Conservation (phyloP, 2,113 vertebrate genomes). For the Myocastor coypus region DNA sequence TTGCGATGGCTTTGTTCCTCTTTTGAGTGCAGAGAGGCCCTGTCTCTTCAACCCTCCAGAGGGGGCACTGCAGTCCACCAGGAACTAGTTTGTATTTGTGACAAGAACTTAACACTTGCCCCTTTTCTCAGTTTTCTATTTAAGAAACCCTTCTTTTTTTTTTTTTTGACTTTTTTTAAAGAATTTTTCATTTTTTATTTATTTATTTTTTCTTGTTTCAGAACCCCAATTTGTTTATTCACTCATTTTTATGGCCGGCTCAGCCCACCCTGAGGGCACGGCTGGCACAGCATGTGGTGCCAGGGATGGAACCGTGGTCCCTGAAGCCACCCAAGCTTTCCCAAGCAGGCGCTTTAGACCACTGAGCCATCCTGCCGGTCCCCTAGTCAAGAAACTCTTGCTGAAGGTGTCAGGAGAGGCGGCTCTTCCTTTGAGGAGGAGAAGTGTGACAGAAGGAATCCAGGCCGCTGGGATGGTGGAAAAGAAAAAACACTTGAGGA, state of each 20-base stretch:
- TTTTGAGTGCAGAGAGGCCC: not conserved
- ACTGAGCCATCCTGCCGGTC: too few species aligned
- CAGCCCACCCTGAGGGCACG: too few species aligned
- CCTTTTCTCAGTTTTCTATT: not conserved
- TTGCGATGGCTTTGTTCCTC: not conserved
- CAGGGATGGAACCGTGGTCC: too few species aligned
- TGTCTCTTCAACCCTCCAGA: not conserved
- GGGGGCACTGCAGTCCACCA: accelerated
- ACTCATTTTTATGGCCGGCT: too few species aligned
- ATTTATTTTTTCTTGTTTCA: too few species aligned
- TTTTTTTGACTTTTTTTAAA: too few species aligned
- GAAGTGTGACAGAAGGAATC: not conserved
- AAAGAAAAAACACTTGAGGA: not conserved
- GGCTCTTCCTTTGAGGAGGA: not conserved
- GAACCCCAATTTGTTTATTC: too few species aligned
- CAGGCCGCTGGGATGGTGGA: not conserved
- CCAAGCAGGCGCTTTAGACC: too few species aligned
- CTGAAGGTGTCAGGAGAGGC: not conserved
- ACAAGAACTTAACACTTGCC: not conserved
- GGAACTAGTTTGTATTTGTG: not conserved
- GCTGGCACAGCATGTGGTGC: too few species aligned
- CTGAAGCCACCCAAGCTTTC: too few species aligned
- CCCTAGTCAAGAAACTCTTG: not conserved
- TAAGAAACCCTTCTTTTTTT: not conserved
- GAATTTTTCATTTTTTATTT: too few species aligned